phyloP scores from a whole-genome alignment of 2,797 vertebrate species.

The Pseudomugil tenellus region DNA sequence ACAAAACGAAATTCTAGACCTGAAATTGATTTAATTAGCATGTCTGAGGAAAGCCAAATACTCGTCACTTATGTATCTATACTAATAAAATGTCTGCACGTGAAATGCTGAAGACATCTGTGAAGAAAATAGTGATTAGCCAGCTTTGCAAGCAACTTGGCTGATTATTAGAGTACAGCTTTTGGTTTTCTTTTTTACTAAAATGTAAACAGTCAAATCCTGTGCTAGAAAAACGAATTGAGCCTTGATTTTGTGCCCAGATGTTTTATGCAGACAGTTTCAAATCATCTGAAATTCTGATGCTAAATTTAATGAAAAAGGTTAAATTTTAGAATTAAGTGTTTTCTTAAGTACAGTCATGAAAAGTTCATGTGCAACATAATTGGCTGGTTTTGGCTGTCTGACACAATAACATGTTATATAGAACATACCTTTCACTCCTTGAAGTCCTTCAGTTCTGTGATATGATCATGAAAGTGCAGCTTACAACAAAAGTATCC shows the following conservation, averaged over 20 bases:
- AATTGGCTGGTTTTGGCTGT: conserved; percentile 41
- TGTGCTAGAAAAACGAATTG: conserved; percentile 47
- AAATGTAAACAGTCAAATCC: conserved; percentile 70
- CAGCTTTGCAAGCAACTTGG: conserved; percentile 46
- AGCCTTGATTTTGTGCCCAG: conserved; percentile 25
- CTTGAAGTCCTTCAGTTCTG: conserved; percentile 27
- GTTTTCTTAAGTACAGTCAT: conserved; percentile 11
- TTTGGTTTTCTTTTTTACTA: conserved; percentile 25
- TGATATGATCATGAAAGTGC: conserved; percentile 34
- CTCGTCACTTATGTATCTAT: conserved; percentile 37
- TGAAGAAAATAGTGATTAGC: conserved; percentile 29
- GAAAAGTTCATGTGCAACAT: conserved; percentile 23
- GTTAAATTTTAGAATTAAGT: conserved; percentile 33
- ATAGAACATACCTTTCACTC: conserved; percentile 40
- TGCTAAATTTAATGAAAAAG: conserved; percentile 27
- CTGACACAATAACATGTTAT: conserved; percentile 27
- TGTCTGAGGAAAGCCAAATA: conserved; percentile 27
- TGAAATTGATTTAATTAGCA: conserved; percentile 28
- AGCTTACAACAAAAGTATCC: conserved; percentile 33
- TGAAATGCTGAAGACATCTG: conserved; percentile 35
- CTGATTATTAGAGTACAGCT: conserved; percentile 38
- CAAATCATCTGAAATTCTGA: conserved; percentile 38
- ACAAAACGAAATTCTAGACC: conserved; percentile 3
- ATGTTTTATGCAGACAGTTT: conserved; percentile 23
- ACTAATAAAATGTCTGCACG: conserved; percentile 36